A percentile compares a stretch with the other conserved stretches of the same genome.
Conservation (phyloP, 1,140 invertebrate genomes). For the Drosophila arawakana region DNA sequence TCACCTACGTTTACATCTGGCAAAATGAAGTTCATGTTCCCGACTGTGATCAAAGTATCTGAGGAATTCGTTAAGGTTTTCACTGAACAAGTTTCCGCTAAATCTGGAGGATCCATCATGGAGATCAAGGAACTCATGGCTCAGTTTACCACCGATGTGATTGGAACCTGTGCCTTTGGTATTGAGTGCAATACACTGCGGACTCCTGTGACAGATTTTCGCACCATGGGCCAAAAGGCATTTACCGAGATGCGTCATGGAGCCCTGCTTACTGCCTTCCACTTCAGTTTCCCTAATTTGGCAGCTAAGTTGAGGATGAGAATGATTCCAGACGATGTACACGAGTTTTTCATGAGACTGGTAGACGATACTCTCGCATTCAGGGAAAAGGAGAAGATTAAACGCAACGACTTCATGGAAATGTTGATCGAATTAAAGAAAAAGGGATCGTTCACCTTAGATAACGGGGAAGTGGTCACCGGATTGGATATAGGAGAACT, state of each 20-base stretch:
- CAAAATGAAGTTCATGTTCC: constrained; percentile 86
- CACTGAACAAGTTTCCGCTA: constrained; percentile 11
- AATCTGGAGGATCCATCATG: constrained; percentile 10
- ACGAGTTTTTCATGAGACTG: constrained; percentile 83
- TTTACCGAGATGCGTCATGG: constrained; percentile 38
- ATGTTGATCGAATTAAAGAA: constrained; percentile 85
- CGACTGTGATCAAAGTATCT: constrained; percentile 65
- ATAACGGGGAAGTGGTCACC: constrained; percentile 36
- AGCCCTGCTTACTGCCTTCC: constrained; percentile 12
- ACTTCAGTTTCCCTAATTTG: constrained; percentile 49
- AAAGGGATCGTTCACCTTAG: constrained; percentile 13
- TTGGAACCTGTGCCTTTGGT: constrained; percentile 88
- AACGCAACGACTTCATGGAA: constrained; percentile 83
- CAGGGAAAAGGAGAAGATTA: constrained; percentile 54
- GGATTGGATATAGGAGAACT: constrained; percentile 57
- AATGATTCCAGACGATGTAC: constrained; percentile 78
- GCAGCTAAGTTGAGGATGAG: constrained; percentile 48
- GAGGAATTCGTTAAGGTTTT: constrained; percentile 46
- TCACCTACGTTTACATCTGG: constrained; percentile 86
- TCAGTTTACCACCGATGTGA: constrained; percentile 80
- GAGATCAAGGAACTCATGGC: constrained; percentile 66
- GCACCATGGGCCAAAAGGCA: constrained; percentile 39
- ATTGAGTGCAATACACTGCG: constrained; percentile 86
- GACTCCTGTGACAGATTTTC: constrained; percentile 85
- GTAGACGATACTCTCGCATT: constrained; percentile 60